phyloP scores from a whole-genome alignment of 2,113 vertebrate species.

The Podilymbus podiceps region DNA sequence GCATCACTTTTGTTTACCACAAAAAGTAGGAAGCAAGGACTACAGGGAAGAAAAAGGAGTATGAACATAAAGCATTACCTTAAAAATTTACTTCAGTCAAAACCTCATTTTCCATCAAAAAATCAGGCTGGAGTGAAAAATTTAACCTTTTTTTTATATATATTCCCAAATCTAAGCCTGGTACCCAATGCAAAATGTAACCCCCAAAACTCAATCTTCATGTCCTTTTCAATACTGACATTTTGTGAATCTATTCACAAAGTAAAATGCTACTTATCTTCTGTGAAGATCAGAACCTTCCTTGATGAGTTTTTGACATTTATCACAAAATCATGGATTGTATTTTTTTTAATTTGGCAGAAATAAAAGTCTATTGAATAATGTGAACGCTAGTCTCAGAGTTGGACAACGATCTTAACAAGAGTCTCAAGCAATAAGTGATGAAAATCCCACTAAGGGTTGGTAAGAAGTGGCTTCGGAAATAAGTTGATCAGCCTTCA shows the following conservation, averaged over 20 bases:
- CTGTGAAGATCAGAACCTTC: background rate
- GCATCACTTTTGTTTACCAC: background rate
- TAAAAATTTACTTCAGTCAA: background rate
- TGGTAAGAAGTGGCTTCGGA: background rate
- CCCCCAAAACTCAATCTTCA: rapidly evolving
- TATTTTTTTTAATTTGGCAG: background rate
- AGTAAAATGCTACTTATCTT: background rate
- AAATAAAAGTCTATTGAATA: background rate
- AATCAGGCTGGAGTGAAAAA: background rate
- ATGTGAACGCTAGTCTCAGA: background rate
- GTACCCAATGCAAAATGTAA: background rate
- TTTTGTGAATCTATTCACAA: background rate
- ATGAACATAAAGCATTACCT: background rate
- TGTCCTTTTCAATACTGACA: background rate
- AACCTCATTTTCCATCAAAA: background rate
- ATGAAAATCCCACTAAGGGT: background rate
- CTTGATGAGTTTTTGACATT: background rate
- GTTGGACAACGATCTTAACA: background rate
- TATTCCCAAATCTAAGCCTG: background rate
- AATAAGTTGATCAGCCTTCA: background rate
- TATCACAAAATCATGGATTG: background rate
- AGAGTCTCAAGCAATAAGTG: background rate
- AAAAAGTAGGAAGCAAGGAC: background rate
- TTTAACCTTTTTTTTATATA: background rate
- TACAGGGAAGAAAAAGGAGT: background rate